These are phyloP conservation scores for Hepsetus odoe DNA, from an alignment of 2,113 vertebrate genomes.

Conservation along the genomic window DNA sequence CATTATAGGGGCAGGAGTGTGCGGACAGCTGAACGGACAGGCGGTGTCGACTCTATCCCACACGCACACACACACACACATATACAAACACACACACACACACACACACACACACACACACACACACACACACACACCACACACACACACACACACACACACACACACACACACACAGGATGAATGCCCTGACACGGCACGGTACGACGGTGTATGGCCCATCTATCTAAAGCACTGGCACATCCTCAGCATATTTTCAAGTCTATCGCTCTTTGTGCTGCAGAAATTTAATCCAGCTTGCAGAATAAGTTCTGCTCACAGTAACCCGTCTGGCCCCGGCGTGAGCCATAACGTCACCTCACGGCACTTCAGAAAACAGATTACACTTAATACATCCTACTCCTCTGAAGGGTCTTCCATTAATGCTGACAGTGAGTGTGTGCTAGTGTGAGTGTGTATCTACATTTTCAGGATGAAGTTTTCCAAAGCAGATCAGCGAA, in stretches of 20 bases:
- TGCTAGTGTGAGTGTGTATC: neutral
- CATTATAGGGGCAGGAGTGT: conserved; percentile 65
- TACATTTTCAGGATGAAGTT: neutral
- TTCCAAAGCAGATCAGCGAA: neutral
- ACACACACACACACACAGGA: conserved; percentile 4
- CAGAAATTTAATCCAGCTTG: neutral
- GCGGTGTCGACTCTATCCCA: conserved; percentile 63
- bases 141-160: conserved; percentile 34
- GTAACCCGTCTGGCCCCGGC: neutral
- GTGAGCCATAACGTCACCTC: conserved; percentile 17
- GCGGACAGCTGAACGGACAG: conserved; percentile 77
- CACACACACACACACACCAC: conserved; percentile 12
- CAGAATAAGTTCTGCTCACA: neutral
- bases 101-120: conserved; percentile 22
- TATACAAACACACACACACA: no score
- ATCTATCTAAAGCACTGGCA: conserved; percentile 48
- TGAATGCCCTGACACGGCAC: conserved; percentile 25
- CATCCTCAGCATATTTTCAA: conserved; percentile 28
- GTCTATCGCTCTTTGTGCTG: neutral
- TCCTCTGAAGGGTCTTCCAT: neutral
- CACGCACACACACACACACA: conserved; percentile 27
- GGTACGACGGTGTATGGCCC: neutral
- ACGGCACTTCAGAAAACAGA: conserved; percentile 6
- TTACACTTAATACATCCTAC: conserved; percentile 9
- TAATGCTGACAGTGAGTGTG: neutral